Percentiles rank a stretch among this genome's conserved stretches.
Conservation (phyloP, 1,140 invertebrate species). For the Zaprionus vittiger region DNA sequence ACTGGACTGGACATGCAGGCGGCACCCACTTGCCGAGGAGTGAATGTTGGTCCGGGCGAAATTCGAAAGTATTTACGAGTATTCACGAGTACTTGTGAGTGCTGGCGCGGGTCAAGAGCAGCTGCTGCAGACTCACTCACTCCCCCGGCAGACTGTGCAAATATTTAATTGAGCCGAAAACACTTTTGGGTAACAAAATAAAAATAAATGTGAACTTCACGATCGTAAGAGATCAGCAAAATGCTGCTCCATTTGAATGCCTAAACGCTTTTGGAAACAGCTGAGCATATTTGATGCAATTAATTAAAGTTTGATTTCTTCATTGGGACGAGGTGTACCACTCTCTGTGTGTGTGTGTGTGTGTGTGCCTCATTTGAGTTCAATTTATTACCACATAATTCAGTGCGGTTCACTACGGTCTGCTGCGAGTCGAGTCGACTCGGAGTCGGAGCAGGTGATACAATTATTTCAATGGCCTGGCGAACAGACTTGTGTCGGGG, state of each 20-base stretch:
- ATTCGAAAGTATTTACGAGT: constrained; percentile 51
- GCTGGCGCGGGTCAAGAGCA: constrained; percentile 14
- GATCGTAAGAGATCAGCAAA: constrained; percentile 34
- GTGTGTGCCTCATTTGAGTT: constrained; percentile 65
- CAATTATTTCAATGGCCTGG: constrained; percentile 67
- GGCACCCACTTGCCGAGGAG: constrained; percentile 37
- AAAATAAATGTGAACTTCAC: constrained; percentile 61
- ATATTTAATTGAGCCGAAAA: constrained; percentile 68
- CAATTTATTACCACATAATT: constrained; percentile 80
- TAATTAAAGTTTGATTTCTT: constrained; percentile 82
- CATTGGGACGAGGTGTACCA: constrained; percentile 45
- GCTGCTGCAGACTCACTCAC: not conserved
- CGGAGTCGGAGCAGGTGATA: constrained; percentile 56
- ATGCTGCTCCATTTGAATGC: constrained; percentile 74
- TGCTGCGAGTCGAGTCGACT: constrained; percentile 27
- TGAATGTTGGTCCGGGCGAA: constrained; percentile 36
- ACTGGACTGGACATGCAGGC: constrained; percentile 13
- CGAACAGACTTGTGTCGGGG: constrained; percentile 17
- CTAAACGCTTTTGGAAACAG: constrained; percentile 76
- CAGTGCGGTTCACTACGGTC: constrained; percentile 15
- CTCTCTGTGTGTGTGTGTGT: constrained; percentile 16
- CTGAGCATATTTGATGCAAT: constrained; percentile 76
- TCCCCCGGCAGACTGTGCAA: constrained; percentile 50
- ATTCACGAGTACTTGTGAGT: not conserved
- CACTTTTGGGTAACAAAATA: constrained; percentile 35